Evolutionary conservation across 2,797 vertebrate genomes (phyloP).

Genomic region (Xerus rutilus): DNA sequence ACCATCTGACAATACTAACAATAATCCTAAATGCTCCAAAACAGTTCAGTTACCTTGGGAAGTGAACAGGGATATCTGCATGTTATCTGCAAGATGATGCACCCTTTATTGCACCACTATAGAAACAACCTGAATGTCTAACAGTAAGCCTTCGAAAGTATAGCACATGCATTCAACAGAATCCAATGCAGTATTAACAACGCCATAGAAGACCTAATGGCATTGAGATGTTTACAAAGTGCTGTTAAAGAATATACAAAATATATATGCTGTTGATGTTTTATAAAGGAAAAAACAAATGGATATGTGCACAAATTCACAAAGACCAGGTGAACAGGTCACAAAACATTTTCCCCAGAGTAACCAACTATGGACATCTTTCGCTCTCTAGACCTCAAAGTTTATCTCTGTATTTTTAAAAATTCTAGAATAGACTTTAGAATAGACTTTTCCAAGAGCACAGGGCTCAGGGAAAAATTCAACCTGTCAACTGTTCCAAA

Average conservation of each 20-base stretch:
- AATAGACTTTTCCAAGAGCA: background rate
- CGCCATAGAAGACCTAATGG: accelerated
- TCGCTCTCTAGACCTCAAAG: background rate
- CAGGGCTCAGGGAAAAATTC: background rate
- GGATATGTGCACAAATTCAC: background rate
- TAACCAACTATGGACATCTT: background rate
- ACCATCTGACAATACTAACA: background rate
- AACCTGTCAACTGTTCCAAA: background rate
- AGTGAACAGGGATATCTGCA: background rate
- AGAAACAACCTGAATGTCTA: background rate
- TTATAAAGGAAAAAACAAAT: background rate
- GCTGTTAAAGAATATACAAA: background rate
- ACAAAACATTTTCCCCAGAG: too few relatives aligned
- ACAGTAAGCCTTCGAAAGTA: background rate
- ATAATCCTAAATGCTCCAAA: background rate
- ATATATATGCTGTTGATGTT: background rate
- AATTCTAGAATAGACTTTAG: background rate
- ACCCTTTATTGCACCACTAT: background rate
- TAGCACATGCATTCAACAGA: background rate
- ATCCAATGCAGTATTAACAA: background rate
- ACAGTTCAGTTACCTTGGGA: background rate
- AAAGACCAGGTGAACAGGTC: background rate
- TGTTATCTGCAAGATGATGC: background rate
- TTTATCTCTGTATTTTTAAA: background rate
- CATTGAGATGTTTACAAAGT: background rate